These are phyloP conservation scores for Papilio helenus DNA, from an alignment of 1,140 invertebrate genomes.

Conservation along the genomic window DNA sequence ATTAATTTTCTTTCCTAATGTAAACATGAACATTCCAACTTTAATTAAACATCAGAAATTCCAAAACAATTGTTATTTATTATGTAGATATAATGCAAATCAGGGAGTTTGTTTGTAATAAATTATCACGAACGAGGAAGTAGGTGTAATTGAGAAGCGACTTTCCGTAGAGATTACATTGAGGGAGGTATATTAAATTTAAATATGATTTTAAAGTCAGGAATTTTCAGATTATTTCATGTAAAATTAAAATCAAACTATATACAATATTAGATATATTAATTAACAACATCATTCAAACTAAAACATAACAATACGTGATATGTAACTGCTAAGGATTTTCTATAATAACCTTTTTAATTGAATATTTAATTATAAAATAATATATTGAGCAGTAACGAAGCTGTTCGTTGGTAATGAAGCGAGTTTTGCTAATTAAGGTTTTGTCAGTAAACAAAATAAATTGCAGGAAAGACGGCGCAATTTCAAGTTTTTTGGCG, in stretches of 20 bases:
- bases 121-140: slow-evolving; percentile 27
- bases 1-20: not conserved
- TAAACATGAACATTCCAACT: not conserved
- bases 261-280: no score
- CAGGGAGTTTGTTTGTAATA: not conserved
- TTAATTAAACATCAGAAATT: not conserved
- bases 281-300: no score
- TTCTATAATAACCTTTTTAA: no score
- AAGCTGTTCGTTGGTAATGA: not conserved
- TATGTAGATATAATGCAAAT: slow-evolving; percentile 11
- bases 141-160: slow-evolving; percentile 4
- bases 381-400: not conserved
- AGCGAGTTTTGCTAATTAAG: not conserved
- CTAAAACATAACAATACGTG: no score
- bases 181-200: not conserved
- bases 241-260: no score
- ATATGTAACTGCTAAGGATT: not conserved
- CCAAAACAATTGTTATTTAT: slow-evolving; percentile 19
- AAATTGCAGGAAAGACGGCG: slow-evolving; percentile 16
- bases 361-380: not conserved
- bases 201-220: not conserved
- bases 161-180: not conserved
- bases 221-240: not conserved
- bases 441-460: slow-evolving; percentile 22
- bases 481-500: slow-evolving; percentile 21